Evolutionary conservation across 2,797 vertebrate species (phyloP).

Genomic region (Morus bassanus): DNA sequence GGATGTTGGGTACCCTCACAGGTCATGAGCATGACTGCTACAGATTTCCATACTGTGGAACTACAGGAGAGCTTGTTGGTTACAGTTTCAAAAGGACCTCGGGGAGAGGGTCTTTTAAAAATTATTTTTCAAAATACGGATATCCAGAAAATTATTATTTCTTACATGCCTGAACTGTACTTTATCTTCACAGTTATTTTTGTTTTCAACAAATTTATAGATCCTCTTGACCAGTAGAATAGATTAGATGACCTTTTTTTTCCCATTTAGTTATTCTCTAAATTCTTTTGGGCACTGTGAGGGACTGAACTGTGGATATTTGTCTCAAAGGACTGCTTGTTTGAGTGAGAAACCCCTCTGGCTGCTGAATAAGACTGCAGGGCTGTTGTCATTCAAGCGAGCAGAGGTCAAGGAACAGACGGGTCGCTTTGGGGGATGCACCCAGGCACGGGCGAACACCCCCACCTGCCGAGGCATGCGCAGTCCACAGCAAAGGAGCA

Average conservation of each 20-base stretch:
- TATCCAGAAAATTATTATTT: not conserved
- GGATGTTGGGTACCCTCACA: not conserved
- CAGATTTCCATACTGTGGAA: not conserved
- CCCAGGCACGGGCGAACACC: too few relatives aligned
- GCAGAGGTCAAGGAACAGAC: too few relatives aligned
- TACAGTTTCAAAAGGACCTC: not conserved
- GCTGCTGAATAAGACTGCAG: too few relatives aligned
- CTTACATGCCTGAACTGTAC: not conserved
- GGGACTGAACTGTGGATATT: too few relatives aligned
- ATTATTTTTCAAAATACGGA: not conserved
- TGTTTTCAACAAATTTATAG: not conserved
- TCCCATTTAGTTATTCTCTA: not conserved
- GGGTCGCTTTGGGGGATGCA: too few relatives aligned
- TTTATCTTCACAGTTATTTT: not conserved
- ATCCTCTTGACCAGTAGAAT: not conserved
- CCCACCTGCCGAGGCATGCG: too few relatives aligned
- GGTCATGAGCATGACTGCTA: not conserved
- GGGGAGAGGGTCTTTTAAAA: not conserved
- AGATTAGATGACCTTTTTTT: not conserved
- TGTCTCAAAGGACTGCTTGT: too few relatives aligned
- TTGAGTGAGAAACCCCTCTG: too few relatives aligned
- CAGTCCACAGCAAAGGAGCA: too few relatives aligned
- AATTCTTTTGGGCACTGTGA: not conserved
- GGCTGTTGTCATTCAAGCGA: too few relatives aligned
- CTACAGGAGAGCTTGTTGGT: not conserved